Evolutionary conservation across 2,113 vertebrate genomes (phyloP), one percentile per base, ranked within the genome.

Genomic region (Asarcornis scutulata): DNA sequence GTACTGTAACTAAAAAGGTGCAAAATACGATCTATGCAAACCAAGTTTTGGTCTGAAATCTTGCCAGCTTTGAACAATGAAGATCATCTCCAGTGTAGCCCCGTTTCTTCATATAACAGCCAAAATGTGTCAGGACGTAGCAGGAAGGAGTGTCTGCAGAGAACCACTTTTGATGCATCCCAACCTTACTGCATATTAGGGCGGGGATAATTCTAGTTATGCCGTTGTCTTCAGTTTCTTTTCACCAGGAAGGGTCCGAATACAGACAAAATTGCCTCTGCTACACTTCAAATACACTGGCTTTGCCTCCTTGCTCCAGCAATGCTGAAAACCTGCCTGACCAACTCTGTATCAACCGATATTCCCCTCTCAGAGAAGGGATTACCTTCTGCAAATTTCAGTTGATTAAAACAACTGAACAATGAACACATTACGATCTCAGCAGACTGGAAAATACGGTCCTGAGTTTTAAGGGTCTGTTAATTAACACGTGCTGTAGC

Each of bases 391-490:
- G 73, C 34, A n/a, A 42, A 60, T 32, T 11, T 5, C 22, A 46
- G 21, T 4, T 22, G 29, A 15, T 63, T 29, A 17, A 63, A 85
- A 29, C 0, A 5, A 38, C 7, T 78, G 18, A 7, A 26, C 53
- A 46, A 14, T 0, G 67, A 69, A 40, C 42, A 53, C n/a, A 26
- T 59, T 21, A 46, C 5, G 42, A 48, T 44, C 76, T 36, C 53
- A 38, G 66, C 50, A 69, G 74, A 77, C 32, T 63, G 59, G 66
- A 87, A 71, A 85, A 50, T 2, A n/a, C 2, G 40, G 14, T 38
- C 20, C 46, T 0, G 10, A 40, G 22, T 71, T 42, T 55, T 46
- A 31, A 58, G 52, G 36, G 36, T 0, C 0, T 13, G 32, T 48
- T 85, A 67, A 79, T 85, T 40, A 67, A 81, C n/a, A 1, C 0